Conservation (phyloP, 2,888 invertebrate genomes). For the Dasypogon diadema region DNA sequence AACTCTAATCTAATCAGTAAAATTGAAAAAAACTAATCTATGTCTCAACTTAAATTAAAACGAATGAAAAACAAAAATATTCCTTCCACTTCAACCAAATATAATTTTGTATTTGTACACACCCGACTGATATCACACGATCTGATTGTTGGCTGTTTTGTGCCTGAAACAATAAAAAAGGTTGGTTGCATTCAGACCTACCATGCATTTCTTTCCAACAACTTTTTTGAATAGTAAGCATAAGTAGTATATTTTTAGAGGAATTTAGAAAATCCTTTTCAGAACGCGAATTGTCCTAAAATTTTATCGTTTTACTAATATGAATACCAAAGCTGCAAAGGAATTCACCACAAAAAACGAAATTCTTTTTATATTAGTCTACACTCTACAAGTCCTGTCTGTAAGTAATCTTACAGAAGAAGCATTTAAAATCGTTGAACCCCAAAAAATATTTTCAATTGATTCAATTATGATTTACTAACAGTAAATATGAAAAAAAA, state of each 20-base stretch:
- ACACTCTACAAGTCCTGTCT: no score
- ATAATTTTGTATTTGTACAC: background rate
- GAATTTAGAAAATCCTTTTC: background rate
- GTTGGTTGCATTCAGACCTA: background rate
- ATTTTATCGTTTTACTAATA: background rate
- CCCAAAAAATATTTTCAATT: background rate
- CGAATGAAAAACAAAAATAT: no score
- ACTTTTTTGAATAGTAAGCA: background rate
- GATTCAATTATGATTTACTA: background rate
- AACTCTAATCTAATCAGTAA: no score
- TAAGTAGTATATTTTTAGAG: slow-evolving; percentile 38
- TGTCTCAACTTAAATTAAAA: no score
- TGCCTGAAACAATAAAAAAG: slow-evolving; percentile 35
- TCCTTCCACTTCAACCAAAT: slow-evolving; percentile 6
- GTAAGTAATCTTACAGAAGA: background rate
- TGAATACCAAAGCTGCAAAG: slow-evolving; percentile 5
- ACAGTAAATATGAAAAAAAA: slow-evolving; percentile 14
- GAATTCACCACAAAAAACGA: slow-evolving; percentile 21
- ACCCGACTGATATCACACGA: background rate
- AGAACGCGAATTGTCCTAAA: background rate
- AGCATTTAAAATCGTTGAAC: background rate
- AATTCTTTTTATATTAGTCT: no score
- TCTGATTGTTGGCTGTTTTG: background rate
- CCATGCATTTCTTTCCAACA: slow-evolving; percentile 10
- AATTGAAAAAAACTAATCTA: no score